These are phyloP conservation scores for Cairina moschata DNA, from an alignment of 2,113 vertebrate genomes.

Conservation along the genomic window DNA sequence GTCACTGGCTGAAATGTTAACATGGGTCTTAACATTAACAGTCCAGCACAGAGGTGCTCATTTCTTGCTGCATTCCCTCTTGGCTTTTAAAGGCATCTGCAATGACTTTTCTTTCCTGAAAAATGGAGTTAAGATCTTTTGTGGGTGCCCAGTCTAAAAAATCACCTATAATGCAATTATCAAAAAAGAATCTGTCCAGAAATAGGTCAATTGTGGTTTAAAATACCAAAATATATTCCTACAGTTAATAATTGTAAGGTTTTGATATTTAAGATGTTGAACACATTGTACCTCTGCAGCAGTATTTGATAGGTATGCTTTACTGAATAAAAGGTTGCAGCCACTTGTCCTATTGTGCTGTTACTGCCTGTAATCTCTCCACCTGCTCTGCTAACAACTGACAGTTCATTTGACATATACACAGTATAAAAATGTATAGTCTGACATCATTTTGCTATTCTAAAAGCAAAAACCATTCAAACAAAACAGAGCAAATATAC, in stretches of 20 bases:
- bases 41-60: background rate
- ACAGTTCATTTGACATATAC: background rate
- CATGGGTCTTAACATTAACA: background rate
- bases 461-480: background rate
- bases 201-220: background rate
- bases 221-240: background rate
- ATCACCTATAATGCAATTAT: background rate
- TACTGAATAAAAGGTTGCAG: background rate
- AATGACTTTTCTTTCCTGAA: background rate
- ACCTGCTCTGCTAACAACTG: background rate
- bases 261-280: background rate
- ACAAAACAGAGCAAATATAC: background rate
- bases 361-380: background rate
- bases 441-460: background rate
- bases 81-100: background rate
- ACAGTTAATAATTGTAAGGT: background rate
- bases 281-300: background rate
- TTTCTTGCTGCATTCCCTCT: background rate
- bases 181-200: background rate
- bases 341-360: rapidly evolving
- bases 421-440: background rate
- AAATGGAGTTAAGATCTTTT: background rate
- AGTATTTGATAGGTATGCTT: background rate
- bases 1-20: background rate
- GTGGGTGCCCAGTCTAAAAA: background rate